Base-by-base conservation (phyloP, 2,113 vertebrate genomes). In the Proteles cristata region DNA sequence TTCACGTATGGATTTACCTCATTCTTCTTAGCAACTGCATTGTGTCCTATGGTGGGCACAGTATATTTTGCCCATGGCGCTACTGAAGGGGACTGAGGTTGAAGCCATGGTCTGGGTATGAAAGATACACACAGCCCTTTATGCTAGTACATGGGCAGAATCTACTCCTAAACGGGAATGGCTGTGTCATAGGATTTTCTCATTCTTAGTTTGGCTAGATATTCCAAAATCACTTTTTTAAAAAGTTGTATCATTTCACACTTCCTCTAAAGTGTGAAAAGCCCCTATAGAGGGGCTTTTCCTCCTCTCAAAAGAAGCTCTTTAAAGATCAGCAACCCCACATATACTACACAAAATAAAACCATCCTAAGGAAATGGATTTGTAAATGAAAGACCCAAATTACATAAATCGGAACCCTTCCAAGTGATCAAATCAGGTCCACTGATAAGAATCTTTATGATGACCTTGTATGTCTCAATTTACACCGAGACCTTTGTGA, bases 331-430 rank as follows among this genome's bases (percentile, higher is more conserved):
- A 80, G 65, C 83, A 92, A 21, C 35, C 39, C 6, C 28, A 73
- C 10, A 77, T 19, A 9, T 6, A 35, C n/a, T 28, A 33, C 19
- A 87, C 73, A 68, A 71, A 58, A 81, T 43, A 63, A 58, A 85
- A 91, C 3, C 15, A 1, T 71, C 43, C 88, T 3, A 7, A 89
- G 48, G 53, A 91, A 83, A 87, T 43, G 48, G 39, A 74, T 83
- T 94, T 95, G 79, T 86, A 79, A 81, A 68, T 65, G 39, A 86
- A 92, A 74, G 39, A 55, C 8, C 63, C 58, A 82, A 85, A 79
- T 91, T 55, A 80, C 53, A 43, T 35, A 58, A 35, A 43, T 35
- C 43, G 28, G 43, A 65, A 92, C 16, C 17, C n/a, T 48, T 89
- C 16, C 2, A 4, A 61, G 45, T 16, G 7, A 28, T 88, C 55